These are phyloP conservation scores for Neosilurus mollespiculum DNA, from an alignment of 2,797 vertebrate genomes.

Conservation along the genomic window DNA sequence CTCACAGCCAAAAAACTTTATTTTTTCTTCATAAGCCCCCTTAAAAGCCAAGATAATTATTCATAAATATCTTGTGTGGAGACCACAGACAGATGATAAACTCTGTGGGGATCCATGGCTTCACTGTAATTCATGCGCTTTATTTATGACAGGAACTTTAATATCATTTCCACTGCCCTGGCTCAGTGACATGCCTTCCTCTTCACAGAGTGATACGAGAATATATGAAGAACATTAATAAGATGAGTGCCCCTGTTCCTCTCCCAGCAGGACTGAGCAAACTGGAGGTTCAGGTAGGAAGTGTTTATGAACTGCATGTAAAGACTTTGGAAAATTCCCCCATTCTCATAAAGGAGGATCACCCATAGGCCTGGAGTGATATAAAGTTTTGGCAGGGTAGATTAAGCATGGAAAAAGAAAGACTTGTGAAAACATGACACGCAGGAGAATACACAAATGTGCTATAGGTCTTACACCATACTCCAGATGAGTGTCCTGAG, in stretches of 20 bases:
- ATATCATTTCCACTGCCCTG: constrained; percentile 36
- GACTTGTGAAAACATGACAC: constrained; percentile 37
- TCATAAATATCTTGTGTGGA: constrained; percentile 53
- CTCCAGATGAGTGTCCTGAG: constrained; percentile 33
- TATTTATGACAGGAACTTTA: constrained; percentile 36
- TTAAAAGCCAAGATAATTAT: not conserved
- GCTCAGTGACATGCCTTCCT: constrained; percentile 37
- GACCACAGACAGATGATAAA: constrained; percentile 48
- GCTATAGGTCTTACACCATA: constrained; percentile 26
- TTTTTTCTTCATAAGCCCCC: not conserved
- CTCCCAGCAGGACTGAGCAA: constrained; percentile 58
- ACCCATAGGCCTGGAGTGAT: constrained; percentile 35
- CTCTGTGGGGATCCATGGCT: constrained; percentile 42
- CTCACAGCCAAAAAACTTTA: not conserved
- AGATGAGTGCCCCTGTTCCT: constrained; percentile 43
- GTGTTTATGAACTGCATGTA: constrained; percentile 59
- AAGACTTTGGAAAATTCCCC: constrained; percentile 55
- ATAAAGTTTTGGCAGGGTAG: constrained; percentile 46
- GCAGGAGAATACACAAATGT: constrained; percentile 30
- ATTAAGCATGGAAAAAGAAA: constrained; percentile 45
- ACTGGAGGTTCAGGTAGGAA: constrained; percentile 56
- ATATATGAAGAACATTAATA: constrained; percentile 55
- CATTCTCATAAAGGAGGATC: constrained; percentile 40
- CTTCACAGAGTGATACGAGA: constrained; percentile 34
- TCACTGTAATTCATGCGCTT: constrained; percentile 41